Conservation (phyloP, 2,797 vertebrate species). For the Rhinella marina region DNA sequence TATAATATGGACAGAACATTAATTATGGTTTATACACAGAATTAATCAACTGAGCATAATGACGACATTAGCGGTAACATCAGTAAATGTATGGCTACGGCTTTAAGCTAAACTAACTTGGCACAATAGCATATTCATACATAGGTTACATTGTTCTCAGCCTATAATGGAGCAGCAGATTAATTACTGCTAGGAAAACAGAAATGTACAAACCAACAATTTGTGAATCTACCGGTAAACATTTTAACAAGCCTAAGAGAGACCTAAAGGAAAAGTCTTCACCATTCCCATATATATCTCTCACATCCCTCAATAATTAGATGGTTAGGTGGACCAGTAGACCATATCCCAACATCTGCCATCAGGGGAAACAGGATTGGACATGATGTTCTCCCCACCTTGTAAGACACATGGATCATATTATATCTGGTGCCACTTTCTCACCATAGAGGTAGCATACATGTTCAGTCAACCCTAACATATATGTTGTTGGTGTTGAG, state of each 20-base stretch:
- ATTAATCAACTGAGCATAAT: conserved; percentile 15
- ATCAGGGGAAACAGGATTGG: too few relatives aligned
- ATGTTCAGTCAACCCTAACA: too few relatives aligned
- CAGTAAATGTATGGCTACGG: conserved; percentile 12
- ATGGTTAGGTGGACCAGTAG: neutral
- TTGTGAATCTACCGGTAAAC: neutral
- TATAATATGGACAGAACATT: conserved; percentile 29
- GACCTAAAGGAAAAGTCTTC: neutral
- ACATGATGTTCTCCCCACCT: too few relatives aligned
- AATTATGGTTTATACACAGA: conserved; percentile 16
- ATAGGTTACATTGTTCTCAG: neutral
- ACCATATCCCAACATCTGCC: neutral
- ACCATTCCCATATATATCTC: neutral
- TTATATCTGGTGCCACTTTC: too few relatives aligned
- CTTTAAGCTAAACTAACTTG: conserved; percentile 21
- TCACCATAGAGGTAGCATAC: too few relatives aligned
- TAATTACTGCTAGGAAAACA: neutral
- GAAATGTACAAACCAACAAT: neutral
- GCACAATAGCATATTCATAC: neutral
- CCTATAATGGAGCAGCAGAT: neutral
- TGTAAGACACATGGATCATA: too few relatives aligned
- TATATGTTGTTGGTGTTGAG: too few relatives aligned
- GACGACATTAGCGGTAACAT: neutral
- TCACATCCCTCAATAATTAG: neutral
- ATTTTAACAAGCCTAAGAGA: neutral